Conservation (phyloP, 2,888 invertebrate genomes). For the Carterocephalus palaemon region DNA sequence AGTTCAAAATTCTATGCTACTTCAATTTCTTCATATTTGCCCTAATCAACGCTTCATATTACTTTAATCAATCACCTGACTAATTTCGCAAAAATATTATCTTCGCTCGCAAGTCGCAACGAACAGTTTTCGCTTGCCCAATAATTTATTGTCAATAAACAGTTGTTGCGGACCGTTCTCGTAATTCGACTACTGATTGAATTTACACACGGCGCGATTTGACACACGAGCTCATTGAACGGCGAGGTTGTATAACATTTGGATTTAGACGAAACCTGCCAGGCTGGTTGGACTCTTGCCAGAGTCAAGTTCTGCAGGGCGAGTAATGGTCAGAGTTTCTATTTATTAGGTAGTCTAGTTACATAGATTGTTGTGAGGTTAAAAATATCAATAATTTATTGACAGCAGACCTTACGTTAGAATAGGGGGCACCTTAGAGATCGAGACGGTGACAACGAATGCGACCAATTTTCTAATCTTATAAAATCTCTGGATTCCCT, state of each 20-base stretch:
- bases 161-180: slow-evolving; percentile 4
- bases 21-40: slow-evolving; percentile 3
- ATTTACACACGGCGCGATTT: slow-evolving; percentile 18
- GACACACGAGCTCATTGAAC: slow-evolving; percentile 16
- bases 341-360: not conserved
- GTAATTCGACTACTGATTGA: slow-evolving; percentile 20
- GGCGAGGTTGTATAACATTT: slow-evolving; percentile 19
- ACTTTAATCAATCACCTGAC: slow-evolving; percentile 17
- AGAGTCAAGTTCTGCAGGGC: not conserved
- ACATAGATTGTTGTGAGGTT: not conserved
- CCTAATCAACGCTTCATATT: slow-evolving; percentile 9
- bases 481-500: too few relatives aligned
- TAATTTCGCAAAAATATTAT: slow-evolving; percentile 14
- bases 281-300: not conserved
- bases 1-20: too few relatives aligned
- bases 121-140: slow-evolving; percentile 18
- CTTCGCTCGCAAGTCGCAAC: not conserved
- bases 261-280: not conserved
- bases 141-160: slow-evolving; percentile 20
- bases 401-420: not conserved
- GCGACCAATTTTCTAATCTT: too few relatives aligned
- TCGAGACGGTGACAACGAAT: slow-evolving; percentile 28
- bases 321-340: too few relatives aligned
- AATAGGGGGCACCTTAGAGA: not conserved
- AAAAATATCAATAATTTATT: not conserved